Base-by-base conservation (phyloP, 2,888 invertebrate species). In the Gonocerus acuteangulatus region DNA sequence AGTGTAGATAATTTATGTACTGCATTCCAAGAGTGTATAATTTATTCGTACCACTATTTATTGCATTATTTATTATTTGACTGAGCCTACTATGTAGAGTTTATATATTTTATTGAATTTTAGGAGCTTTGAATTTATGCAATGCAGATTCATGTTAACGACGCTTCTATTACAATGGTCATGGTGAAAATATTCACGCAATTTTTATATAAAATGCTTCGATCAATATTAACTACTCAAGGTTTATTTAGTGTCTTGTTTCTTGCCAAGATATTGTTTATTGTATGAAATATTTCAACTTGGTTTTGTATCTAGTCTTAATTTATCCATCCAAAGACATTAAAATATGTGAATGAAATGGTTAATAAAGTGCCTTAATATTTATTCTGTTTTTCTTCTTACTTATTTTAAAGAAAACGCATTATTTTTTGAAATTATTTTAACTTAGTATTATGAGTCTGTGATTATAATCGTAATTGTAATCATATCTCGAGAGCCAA, bases 21-120 rank as follows among this genome's bases (percentile, higher is more conserved):
- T 54, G 22, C 54, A 54, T 54, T 54, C 54, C 54, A 54, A 54
- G 54, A 54, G 54, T 54, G 54, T 54, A 54, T 42, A 19, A 54
- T 42, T 54, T 54, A 54, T 54, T 54, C 39, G 19, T n/a, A 42
- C 22, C 19, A 22, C 19, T 54, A 39, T 42, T 51, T 51, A 54
- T 54, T 54, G 36, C 32, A 32, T 21, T 54, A 54, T 54, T 54
- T 54, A 54, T 54, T 39, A 15, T 39, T 39, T 36, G 51, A 51
- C 19, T 34, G 51, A 51, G 2, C 34, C 19, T 19, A 51, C 27
- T 21, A 16, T 51, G 34, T 51, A 34, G 51, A 34, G 7, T 4
- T 51, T 18, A 19, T 13, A 36, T 51, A 42, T 42, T 15, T 15
- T 42, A 42, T 42, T 15, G 4, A 42, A 3, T 15, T 13, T 15